Conservation (phyloP, 2,797 vertebrate species). For the Cephalopachus bancanus region DNA sequence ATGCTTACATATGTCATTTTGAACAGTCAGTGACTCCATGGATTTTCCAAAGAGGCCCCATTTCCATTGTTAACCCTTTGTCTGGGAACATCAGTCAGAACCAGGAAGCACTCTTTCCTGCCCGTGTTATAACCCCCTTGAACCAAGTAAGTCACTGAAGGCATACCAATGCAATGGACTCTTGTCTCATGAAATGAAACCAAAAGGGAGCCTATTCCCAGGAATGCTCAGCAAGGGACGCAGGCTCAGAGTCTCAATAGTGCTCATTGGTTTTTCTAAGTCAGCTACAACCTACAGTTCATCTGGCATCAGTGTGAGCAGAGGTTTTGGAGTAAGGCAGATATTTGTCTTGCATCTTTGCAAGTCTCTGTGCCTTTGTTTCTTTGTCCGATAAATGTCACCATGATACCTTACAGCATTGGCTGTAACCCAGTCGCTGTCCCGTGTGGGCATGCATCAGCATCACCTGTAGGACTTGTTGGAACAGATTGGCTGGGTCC, state of each 20-base stretch:
- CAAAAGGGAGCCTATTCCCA: fast-evolving
- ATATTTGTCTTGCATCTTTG: neutral
- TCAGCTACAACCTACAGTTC: too few relatives aligned
- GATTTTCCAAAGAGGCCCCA: neutral
- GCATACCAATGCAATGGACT: neutral
- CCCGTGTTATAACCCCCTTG: neutral
- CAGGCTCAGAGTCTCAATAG: neutral
- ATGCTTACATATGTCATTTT: neutral
- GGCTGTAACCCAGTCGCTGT: too few relatives aligned
- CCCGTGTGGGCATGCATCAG: fast-evolving
- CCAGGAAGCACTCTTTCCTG: neutral
- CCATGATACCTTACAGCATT: neutral
- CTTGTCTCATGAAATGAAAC: neutral
- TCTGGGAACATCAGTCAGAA: neutral
- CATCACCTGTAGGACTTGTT: neutral
- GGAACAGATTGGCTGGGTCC: neutral
- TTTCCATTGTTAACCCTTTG: neutral
- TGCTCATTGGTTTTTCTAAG: neutral
- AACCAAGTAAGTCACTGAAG: neutral
- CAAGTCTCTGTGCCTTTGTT: neutral
- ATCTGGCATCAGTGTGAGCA: neutral
- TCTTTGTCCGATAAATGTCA: neutral
- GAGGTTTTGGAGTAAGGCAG: neutral
- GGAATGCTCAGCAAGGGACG: neutral
- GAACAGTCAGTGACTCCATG: neutral